phyloP scores from a whole-genome alignment of 2,888 invertebrate species.

The Rhabditoides inermis region DNA sequence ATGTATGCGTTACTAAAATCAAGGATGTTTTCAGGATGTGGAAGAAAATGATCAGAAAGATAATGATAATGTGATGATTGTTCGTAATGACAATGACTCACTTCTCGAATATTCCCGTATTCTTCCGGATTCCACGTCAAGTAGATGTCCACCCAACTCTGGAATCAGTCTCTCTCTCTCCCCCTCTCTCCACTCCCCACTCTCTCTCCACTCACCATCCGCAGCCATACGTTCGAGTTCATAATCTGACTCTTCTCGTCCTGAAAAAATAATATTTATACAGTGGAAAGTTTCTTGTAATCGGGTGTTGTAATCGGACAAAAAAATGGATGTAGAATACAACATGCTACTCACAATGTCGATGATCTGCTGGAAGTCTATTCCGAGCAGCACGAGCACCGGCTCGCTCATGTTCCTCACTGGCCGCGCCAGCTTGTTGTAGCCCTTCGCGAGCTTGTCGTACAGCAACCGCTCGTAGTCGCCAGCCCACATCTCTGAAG shows the following conservation, averaged over 20 bases:
- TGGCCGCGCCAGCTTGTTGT: constrained; percentile 55
- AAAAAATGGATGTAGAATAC: neutral
- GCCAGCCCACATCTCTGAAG: constrained; percentile 41
- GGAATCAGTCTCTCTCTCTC: too few species aligned
- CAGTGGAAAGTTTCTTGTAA: neutral
- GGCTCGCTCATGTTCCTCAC: constrained; percentile 54
- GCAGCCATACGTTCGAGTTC: constrained; percentile 94
- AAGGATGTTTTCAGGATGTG: neutral
- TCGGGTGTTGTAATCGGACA: neutral
- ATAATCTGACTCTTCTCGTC: constrained; percentile 99
- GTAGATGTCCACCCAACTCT: constrained; percentile 99
- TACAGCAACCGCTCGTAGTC: constrained; percentile 54
- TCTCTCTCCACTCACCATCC: constrained; percentile 73
- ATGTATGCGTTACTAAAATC: neutral
- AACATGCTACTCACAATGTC: constrained; percentile 19
- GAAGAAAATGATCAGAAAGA: neutral
- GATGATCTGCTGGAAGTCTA: constrained; percentile 32
- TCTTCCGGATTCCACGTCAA: constrained; percentile 92
- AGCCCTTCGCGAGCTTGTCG: constrained; percentile 51
- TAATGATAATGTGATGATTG: neutral
- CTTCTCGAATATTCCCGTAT: constrained; percentile 48
- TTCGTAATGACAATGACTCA: neutral
- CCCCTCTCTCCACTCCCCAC: too few species aligned
- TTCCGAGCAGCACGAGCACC: constrained; percentile 54
- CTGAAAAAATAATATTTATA: constrained; percentile 61